Evolutionary conservation across 2,113 vertebrate species (phyloP).

Genomic region (Gavia stellata): DNA sequence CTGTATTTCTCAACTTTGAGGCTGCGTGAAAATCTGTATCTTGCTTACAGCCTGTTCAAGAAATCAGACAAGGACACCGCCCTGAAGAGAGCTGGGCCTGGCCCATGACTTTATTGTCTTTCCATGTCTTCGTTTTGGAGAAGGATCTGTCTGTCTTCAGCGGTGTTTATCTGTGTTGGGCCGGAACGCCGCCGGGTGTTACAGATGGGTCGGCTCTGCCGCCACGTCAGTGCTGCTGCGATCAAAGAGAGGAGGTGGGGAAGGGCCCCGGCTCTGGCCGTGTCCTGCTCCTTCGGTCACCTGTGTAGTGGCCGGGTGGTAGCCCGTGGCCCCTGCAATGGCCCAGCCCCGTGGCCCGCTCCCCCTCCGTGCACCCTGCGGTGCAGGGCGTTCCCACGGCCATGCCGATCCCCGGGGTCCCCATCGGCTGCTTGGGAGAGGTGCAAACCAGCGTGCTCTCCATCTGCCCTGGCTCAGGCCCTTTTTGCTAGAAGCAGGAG

Average conservation of each 20-base stretch:
- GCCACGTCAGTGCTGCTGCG: neutral
- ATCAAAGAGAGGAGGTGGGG: neutral
- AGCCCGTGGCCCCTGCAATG: neutral
- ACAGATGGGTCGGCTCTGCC: fast-evolving
- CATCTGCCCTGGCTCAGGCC: neutral
- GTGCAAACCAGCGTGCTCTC: no score
- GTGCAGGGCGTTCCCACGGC: neutral
- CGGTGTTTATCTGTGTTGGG: neutral
- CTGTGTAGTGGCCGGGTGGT: neutral
- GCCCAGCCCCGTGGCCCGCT: neutral
- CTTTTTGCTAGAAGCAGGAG: neutral
- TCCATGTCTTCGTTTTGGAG: neutral
- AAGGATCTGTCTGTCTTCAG: neutral
- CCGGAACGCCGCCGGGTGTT: neutral
- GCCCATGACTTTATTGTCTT: neutral
- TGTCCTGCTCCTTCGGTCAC: neutral
- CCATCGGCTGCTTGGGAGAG: neutral
- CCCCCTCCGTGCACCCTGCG: fast-evolving
- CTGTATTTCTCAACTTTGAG: neutral
- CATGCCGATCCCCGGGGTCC: fast-evolving
- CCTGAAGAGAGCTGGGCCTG: neutral
- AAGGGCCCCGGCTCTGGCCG: neutral
- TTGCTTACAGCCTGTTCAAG: neutral
- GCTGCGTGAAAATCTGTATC: neutral
- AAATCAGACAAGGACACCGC: neutral